Conservation (phyloP, 2,888 invertebrate genomes). For the Myopa testacea region DNA sequence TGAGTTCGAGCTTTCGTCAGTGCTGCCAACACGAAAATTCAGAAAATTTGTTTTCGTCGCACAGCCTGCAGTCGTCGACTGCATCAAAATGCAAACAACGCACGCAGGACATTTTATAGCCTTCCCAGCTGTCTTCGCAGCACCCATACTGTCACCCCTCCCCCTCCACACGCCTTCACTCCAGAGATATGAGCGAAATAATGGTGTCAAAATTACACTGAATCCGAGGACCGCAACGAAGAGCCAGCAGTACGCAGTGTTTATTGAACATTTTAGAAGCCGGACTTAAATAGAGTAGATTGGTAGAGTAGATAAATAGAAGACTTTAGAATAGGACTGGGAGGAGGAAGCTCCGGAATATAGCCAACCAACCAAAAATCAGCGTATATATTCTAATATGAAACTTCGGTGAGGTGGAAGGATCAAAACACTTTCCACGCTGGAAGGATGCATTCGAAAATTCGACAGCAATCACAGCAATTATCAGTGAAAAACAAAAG, state of each 20-base stretch:
- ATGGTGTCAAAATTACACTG: constrained; percentile 3
- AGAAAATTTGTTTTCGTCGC: neutral
- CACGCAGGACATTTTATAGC: neutral
- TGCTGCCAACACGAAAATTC: neutral
- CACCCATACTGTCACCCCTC: neutral
- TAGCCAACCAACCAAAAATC: too few relatives aligned
- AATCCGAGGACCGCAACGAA: neutral
- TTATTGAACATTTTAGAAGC: neutral
- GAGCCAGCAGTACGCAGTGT: neutral
- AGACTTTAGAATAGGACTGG: neutral
- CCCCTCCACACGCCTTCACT: neutral
- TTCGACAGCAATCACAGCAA: too few relatives aligned
- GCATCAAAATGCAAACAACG: neutral
- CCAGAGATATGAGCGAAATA: neutral
- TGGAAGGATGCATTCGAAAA: too few relatives aligned
- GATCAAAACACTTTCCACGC: too few relatives aligned
- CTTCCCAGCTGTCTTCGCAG: neutral
- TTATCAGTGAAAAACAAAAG: too few relatives aligned
- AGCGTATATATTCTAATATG: too few relatives aligned
- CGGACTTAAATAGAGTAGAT: neutral
- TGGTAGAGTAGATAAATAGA: neutral
- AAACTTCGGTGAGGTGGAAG: too few relatives aligned
- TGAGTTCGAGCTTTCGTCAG: neutral
- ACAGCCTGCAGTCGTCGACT: neutral
- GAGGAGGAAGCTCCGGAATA: too few relatives aligned